Conservation (phyloP, 1,140 invertebrate species). For the Pomacea maculata region DNA sequence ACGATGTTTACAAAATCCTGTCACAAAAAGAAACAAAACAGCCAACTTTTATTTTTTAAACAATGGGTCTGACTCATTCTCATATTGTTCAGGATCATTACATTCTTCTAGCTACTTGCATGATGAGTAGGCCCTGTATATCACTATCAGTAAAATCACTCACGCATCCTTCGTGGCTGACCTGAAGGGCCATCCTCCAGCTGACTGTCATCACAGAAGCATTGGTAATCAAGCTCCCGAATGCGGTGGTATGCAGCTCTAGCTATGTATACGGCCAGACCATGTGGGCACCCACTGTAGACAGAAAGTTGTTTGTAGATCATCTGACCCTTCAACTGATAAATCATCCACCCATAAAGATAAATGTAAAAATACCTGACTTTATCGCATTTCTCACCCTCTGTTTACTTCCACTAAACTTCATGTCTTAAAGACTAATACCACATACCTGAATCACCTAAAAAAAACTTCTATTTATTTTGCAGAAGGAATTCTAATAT, state of each 20-base stretch:
- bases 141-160: not conserved
- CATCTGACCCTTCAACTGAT: no score
- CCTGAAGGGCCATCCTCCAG: slow-evolving; percentile 67
- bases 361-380: no score
- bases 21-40: no score
- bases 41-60: not conserved
- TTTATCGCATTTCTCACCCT: no score
- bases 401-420: no score
- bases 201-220: slow-evolving; percentile 76
- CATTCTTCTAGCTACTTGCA: not conserved
- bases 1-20: no score
- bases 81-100: not conserved
- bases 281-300: slow-evolving; percentile 55
- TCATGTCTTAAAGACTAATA: no score
- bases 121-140: not conserved
- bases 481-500: no score
- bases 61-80: no score
- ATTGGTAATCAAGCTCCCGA: slow-evolving; percentile 30
- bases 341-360: no score
- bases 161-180: slow-evolving; percentile 68
- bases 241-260: slow-evolving; percentile 38
- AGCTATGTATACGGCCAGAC: slow-evolving; percentile 46
- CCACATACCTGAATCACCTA: no score
- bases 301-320: not conserved
- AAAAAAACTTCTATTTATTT: no score